Base-by-base conservation (phyloP, 2,888 invertebrate species). In the Nasonovia ribisnigri region DNA sequence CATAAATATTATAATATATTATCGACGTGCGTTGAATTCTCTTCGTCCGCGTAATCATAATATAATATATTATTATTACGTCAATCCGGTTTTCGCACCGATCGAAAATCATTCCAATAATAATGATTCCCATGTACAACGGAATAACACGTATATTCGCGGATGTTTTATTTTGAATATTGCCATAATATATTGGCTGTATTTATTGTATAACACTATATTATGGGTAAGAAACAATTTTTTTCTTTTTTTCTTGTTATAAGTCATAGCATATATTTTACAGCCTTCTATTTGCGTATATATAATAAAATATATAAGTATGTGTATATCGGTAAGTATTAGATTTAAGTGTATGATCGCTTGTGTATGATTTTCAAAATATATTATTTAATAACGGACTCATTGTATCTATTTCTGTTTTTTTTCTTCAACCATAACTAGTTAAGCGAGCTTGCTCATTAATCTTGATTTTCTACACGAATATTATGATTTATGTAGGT, bases 81-180 rank as follows among this genome's bases (percentile, higher is more conserved):
- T 36, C 60, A 57, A 92, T 92, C 60, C 86, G 92, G 86, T 92
- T 86, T 92, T 92, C 36, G 60, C 46, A 24, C 86, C 43, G 54
- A 60, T 60, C 43, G n/a, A 57, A 92, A 92, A 92, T 60, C 36
- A 36, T 87, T 26, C 8, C 60, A n/a, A 60, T 46, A 26, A 57
- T 60, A 48, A 86, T 48, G 46, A 54, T 54, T 54, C 54, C 54
- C 1, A 26, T 26, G 5, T 77, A 48, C 54, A 54, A 84, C 51
- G 91, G 84, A 84, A 77, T 29, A 5, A 84, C 67, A 6, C 6
- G 8, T 87, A 48, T 11, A 26, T n/a, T 29, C 13, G 11, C 3
- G 4, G 3, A 86, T 46, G 48, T 48, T 29, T 36, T 1, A 36
- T 77, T 84, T 43, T 43, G 8, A 0, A 42, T 13, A 20, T 77